These are phyloP conservation scores for Drosophila jambulina DNA, from an alignment of 1,140 invertebrate species.

Conservation along the genomic window DNA sequence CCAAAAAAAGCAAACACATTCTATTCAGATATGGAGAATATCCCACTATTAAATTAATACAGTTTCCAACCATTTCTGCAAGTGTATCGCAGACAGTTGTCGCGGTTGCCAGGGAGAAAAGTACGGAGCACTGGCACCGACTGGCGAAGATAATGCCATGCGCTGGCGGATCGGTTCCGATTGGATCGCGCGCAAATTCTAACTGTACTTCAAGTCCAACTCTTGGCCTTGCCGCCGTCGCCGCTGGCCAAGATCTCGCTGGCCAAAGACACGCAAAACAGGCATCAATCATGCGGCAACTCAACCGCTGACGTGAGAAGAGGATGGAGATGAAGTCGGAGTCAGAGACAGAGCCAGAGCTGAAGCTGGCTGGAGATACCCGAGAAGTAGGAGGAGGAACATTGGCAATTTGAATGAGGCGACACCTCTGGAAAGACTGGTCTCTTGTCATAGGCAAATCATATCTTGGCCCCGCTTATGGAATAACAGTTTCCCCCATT, in stretches of 20 bases:
- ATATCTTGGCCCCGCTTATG: slow-evolving; percentile 54
- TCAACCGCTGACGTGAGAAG: slow-evolving; percentile 62
- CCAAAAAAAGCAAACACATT: background rate
- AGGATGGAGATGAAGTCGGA: background rate
- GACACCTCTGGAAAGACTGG: slow-evolving; percentile 52
- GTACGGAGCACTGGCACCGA: slow-evolving; percentile 11
- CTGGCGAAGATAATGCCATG: slow-evolving; percentile 47
- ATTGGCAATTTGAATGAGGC: slow-evolving; percentile 47
- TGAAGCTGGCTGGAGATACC: background rate
- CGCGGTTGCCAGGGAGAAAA: slow-evolving; percentile 9
- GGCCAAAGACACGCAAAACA: slow-evolving; percentile 74
- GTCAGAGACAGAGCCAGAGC: background rate
- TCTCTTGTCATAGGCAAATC: slow-evolving; percentile 76
- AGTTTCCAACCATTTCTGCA: background rate
- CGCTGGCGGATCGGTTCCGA: slow-evolving; percentile 54
- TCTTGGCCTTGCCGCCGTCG: slow-evolving; percentile 38
- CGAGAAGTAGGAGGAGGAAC: background rate
- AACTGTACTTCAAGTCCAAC: slow-evolving; percentile 50
- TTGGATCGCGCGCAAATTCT: slow-evolving; percentile 42
- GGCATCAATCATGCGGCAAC: slow-evolving; percentile 82
- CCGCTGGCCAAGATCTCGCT: slow-evolving; percentile 21
- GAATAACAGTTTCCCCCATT: slow-evolving; percentile 32
- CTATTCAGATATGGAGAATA: background rate
- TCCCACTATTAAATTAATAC: background rate
- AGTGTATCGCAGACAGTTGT: slow-evolving; percentile 40